phyloP scores from a whole-genome alignment of 2,113 vertebrate genomes.

The Alces alces region DNA sequence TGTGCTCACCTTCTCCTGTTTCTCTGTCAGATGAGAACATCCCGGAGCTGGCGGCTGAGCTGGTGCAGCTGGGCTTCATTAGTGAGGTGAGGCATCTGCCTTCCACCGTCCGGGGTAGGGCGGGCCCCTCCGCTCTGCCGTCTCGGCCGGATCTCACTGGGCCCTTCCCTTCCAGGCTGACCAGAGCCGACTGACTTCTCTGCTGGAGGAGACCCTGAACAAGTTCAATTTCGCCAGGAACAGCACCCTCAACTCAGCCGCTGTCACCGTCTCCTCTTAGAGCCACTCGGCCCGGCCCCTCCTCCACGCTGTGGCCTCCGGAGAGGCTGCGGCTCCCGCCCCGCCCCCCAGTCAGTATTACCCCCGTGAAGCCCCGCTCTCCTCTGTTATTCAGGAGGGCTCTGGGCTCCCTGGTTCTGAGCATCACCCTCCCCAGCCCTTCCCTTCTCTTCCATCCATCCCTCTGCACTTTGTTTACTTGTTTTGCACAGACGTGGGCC shows the following conservation, averaged over 20 bases:
- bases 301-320: conserved; percentile 36
- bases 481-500: conserved; percentile 73
- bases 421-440: background rate
- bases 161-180: conserved; percentile 84
- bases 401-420: conserved; percentile 32
- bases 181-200: conserved; percentile 91
- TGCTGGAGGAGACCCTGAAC: conserved; percentile 97
- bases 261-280: conserved; percentile 97
- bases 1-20: background rate
- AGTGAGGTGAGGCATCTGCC: conserved; percentile 88
- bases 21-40: conserved; percentile 91
- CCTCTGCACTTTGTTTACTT: conserved; percentile 80
- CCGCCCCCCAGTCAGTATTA: conserved; percentile 73
- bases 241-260: conserved; percentile 86
- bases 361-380: conserved; percentile 62
- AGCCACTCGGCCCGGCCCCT: conserved; percentile 59
- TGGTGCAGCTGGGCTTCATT: conserved; percentile 98
- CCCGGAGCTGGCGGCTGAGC: conserved; percentile 94
- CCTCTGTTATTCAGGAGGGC: conserved; percentile 39
- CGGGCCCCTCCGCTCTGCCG: rapidly evolving
- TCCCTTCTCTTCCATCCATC: conserved; percentile 30
- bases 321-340: background rate
- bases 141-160: background rate
- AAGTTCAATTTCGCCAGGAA: conserved; percentile 95
- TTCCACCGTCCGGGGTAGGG: background rate